These are phyloP conservation scores for Alfaro cultratus DNA, from an alignment of 2,797 vertebrate species.

Conservation along the genomic window DNA sequence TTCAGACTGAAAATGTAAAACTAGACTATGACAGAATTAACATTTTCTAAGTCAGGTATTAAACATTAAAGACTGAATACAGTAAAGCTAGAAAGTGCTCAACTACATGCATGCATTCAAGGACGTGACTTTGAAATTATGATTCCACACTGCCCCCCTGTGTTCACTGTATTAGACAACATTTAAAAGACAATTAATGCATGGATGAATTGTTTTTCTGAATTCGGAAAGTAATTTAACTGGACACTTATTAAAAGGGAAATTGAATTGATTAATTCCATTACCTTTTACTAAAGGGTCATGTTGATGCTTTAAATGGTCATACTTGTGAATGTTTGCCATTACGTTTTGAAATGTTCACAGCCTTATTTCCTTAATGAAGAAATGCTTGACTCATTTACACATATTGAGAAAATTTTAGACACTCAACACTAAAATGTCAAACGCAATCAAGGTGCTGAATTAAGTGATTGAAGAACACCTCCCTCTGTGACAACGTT, in stretches of 20 bases:
- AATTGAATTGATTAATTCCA: neutral
- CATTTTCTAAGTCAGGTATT: constrained; percentile 45
- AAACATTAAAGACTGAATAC: constrained; percentile 37
- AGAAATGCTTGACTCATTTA: constrained; percentile 50
- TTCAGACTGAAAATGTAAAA: constrained; percentile 33
- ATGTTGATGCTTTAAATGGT: constrained; percentile 12
- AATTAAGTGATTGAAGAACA: constrained; percentile 70
- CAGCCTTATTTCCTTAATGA: constrained; percentile 62
- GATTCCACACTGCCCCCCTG: constrained; percentile 82
- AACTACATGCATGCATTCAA: constrained; percentile 37
- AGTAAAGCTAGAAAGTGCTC: constrained; percentile 16
- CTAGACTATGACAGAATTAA: constrained; percentile 41
- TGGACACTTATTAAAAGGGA: neutral
- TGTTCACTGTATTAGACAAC: constrained; percentile 58
- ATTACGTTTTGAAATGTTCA: constrained; percentile 32
- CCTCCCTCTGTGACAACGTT: constrained; percentile 71
- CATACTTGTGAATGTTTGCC: constrained; percentile 32
- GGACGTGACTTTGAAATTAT: constrained; percentile 47
- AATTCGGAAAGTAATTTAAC: neutral
- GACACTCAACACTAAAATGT: constrained; percentile 66
- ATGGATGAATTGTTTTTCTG: neutral
- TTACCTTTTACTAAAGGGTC: neutral
- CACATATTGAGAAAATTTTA: constrained; percentile 50
- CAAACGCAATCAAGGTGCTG: constrained; percentile 68
- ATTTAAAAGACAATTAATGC: neutral